A percentile compares a stretch with the other conserved stretches of the same genome.
These are phyloP conservation scores for Platanista minor DNA, from an alignment of 2,113 vertebrate species.

Conservation along the genomic window DNA sequence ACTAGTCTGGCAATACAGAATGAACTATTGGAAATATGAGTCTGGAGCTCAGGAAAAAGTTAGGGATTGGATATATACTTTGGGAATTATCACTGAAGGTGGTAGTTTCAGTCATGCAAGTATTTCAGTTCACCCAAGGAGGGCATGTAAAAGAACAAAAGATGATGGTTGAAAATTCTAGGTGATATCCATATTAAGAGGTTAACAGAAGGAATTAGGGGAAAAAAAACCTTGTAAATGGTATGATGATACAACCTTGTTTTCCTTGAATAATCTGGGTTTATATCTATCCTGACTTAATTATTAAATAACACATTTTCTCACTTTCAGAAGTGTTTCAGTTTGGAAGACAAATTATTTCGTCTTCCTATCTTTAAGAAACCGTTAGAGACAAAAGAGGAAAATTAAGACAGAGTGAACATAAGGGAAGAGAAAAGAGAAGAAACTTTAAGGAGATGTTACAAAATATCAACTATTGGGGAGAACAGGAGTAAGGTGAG, in stretches of 20 bases:
- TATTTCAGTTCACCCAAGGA: background rate
- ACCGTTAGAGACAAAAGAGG: background rate
- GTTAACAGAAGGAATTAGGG: background rate
- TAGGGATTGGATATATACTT: background rate
- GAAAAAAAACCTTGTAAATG: background rate
- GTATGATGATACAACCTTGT: background rate
- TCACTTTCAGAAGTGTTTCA: background rate
- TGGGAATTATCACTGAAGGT: background rate
- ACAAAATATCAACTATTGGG: background rate
- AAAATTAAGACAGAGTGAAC: background rate
- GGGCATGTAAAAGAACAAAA: background rate
- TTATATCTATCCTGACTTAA: background rate
- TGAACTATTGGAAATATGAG: background rate
- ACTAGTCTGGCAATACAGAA: background rate
- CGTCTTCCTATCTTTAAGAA: background rate
- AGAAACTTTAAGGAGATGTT: background rate
- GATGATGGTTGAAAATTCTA: background rate
- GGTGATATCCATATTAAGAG: background rate
- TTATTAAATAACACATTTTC: background rate
- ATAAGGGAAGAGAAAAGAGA: background rate
- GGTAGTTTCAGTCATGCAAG: background rate
- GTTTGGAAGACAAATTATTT: background rate
- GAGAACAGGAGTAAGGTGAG: background rate
- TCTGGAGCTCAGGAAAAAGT: background rate
- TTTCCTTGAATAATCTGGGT: background rate